Evolutionary conservation across 2,888 invertebrate genomes (phyloP).

Genomic region (Athalia cordata): DNA sequence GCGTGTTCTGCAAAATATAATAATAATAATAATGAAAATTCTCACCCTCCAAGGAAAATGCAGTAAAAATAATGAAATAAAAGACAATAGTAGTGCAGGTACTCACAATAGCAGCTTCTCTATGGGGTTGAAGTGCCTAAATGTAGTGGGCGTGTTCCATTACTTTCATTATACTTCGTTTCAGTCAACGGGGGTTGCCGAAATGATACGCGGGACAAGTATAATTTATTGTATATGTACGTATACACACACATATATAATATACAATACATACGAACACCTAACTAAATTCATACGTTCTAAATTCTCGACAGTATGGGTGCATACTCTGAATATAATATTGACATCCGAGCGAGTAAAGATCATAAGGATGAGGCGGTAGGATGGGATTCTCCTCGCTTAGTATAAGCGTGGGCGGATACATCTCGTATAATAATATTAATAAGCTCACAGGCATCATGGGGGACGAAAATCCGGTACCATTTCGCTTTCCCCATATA

Average conservation of each 20-base stretch:
- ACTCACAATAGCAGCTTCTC: constrained; percentile 50
- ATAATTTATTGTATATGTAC: not conserved
- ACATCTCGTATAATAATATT: constrained; percentile 38
- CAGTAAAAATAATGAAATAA: constrained; percentile 68
- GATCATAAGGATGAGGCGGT: constrained; percentile 37
- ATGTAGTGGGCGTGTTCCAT: constrained; percentile 73
- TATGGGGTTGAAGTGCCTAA: constrained; percentile 57
- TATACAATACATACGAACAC: not conserved
- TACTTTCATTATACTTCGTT: constrained; percentile 68
- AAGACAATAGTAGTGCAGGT: constrained; percentile 69
- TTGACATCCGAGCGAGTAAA: constrained; percentile 39
- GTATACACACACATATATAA: no score
- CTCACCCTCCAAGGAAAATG: constrained; percentile 56
- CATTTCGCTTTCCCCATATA: not conserved
- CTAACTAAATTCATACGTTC: no score
- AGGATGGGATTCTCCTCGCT: not conserved
- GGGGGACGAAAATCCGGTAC: constrained; percentile 32
- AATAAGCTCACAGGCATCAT: constrained; percentile 25
- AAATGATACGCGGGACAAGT: constrained; percentile 35
- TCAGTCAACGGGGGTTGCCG: constrained; percentile 35
- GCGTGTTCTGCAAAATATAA: constrained; percentile 54
- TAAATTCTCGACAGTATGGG: no score
- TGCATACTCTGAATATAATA: not conserved
- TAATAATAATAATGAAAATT: constrained; percentile 58
- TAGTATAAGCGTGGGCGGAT: constrained; percentile 26